Base-by-base conservation (phyloP, 2,888 invertebrate genomes). In the Neria commutata region DNA sequence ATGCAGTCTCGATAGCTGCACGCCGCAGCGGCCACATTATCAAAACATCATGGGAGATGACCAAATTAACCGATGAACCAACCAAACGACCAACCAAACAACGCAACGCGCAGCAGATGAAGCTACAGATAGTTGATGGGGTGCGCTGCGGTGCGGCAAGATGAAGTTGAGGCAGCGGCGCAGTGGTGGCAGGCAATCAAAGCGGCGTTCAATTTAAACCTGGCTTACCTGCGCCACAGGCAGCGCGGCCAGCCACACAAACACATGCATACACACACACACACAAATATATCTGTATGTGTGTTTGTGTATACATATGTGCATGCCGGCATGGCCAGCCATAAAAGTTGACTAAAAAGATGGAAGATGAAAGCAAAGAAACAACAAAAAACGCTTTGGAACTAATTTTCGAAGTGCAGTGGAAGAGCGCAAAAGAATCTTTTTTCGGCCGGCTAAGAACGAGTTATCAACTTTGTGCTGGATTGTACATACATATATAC, bases 31-130 rank as follows among this genome's bases (percentile, higher is more conserved):
- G 61, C 71, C 62, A 64, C 71, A 74, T 75, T 74, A 74, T 74
- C 73, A 74, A 74, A 74, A 74, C 73, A 74, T 74, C 73, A 74
- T 74, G 76, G 75, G 70, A 74, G 73, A 74, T 74, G 76, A 74
- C 73, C 73, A 74, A 74, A 75, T 74, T 74, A 75, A 74, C 75
- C 61, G 46, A 58, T 19, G 16, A 47, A 50, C 53, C 67, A 60
- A 63, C 57, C 25, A 60, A 37, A n/a, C 37, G 37, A 37, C 4
- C 37, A 6, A 37, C 6, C 37, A n/a, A n/a, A n/a, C n/a, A n/a
- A n/a, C n/a, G n/a, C n/a, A n/a, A n/a, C n/a, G n/a, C 37, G 51
- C 21, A 50, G 56, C 49, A 29, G 62, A 51, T 56, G 47, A 57
- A 56, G 57, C 47, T 47, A 54, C 62, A 68, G 54, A 51, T 58